These are phyloP conservation scores for Flexamia atlantica DNA, from an alignment of 2,888 invertebrate genomes.

Conservation along the genomic window DNA sequence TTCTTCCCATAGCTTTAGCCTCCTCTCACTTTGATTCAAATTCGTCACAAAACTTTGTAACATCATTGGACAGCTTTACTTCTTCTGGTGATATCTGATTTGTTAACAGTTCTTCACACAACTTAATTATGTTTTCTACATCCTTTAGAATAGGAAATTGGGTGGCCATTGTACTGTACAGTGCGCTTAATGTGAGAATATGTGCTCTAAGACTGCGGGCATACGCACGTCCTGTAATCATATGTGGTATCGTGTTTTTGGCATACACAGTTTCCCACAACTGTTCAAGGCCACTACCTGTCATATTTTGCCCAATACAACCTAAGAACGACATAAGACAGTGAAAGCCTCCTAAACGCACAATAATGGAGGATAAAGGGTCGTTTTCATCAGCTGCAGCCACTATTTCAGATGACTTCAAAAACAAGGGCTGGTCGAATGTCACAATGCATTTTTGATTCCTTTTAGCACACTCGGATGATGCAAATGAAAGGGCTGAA, in stretches of 20 bases:
- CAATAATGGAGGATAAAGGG: neutral
- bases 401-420: constrained; percentile 6
- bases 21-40: neutral
- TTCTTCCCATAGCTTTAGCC: neutral
- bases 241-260: constrained; percentile 23
- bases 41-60: neutral
- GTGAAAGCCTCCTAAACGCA: constrained; percentile 28
- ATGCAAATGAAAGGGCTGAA: neutral
- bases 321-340: constrained; percentile 17
- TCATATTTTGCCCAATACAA: constrained; percentile 24
- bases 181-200: neutral
- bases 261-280: constrained; percentile 42
- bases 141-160: constrained; percentile 2
- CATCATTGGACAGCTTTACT: neutral
- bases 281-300: constrained; percentile 14
- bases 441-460: neutral
- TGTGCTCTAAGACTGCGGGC: constrained; percentile 25
- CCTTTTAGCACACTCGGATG: neutral
- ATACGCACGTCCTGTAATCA: constrained; percentile 34
- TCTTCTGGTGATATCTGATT: neutral
- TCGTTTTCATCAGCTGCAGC: neutral
- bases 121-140: neutral
- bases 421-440: neutral
- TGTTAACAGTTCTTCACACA: neutral
- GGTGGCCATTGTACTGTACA: neutral